Base-by-base conservation (phyloP, 92 coral and sea anemone species). In the Isaurus tuberculatus region DNA sequence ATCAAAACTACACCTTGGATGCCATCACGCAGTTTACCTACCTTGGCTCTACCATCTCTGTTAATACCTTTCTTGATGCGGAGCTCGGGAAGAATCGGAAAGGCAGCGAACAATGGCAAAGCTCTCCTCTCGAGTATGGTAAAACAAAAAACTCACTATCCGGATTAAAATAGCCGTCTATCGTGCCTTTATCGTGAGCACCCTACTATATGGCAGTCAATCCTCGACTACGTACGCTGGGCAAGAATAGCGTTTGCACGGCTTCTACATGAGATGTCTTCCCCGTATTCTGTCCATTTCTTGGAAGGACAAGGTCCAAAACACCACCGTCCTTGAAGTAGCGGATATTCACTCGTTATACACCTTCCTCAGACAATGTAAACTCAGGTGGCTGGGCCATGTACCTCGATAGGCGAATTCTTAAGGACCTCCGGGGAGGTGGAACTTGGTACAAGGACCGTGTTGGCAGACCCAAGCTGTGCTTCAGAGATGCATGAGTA, bases 251-350 rank as follows among this genome's bases (percentile, higher is more conserved):
- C 67, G 30, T 13, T 4, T 61, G 67, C 67, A n/a, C 14, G 2
- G 29, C 67, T 61, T 61, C 29, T 23, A 61, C 33, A 63, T 63
- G 69, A 63, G 69, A 63, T 63, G 33, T 32, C 31, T 23, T 26
- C 9, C 32, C 69, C 1, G 36, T 2, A 37, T 37, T 9, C 43
- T 37, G 43, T 4, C 43, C 43, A 4, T 37, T 37, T 37, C 43
- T 5, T 4, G 43, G 8, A 37, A 4, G 43, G 43, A 37, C 8
- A 37, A 37, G 43, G 0, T 37, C 8, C 8, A 5, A 37, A 37
- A 37, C 8, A 37, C 4, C 8, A 9, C 8, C 8, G 43, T 37
- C 4, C 8, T 37, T 5, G 43, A 37, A 37, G 8, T 0, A 37
- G 43, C 43, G 8, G 0, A 9, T 37, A 37, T 37, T 37, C 8